Conservation (phyloP, 2,113 vertebrate genomes). For the Gulo gulo region DNA sequence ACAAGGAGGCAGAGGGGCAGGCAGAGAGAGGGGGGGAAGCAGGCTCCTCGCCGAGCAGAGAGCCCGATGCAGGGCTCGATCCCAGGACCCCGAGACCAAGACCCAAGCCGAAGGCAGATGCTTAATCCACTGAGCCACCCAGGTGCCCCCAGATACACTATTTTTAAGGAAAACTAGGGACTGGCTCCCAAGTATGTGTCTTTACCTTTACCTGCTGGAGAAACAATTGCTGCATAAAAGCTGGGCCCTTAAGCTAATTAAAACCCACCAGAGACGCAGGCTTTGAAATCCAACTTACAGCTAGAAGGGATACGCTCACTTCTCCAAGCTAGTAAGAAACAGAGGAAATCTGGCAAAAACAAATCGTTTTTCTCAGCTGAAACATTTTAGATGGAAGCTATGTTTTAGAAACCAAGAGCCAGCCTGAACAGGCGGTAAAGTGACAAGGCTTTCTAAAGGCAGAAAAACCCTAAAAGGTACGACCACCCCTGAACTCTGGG, state of each 20-base stretch:
- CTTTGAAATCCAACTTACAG: constrained; percentile 58
- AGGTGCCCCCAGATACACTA: not conserved
- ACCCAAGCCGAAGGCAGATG: no score
- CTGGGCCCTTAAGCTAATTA: constrained; percentile 41
- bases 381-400: constrained; percentile 43
- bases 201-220: not conserved
- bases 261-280: not conserved
- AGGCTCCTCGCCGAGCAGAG: no score
- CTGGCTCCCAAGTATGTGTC: not conserved
- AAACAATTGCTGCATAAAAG: constrained; percentile 32
- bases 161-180: not conserved
- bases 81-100: no score
- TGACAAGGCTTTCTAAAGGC: not conserved
- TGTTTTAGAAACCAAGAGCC: constrained; percentile 12
- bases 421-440: not conserved
- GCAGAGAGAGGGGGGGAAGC: no score
- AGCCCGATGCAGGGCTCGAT: no score
- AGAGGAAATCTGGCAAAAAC: constrained; percentile 46
- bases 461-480: constrained; percentile 4
- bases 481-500: not conserved
- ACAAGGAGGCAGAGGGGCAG: no score
- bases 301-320: not conserved
- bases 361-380: not conserved
- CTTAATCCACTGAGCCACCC: no score
- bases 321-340: constrained; percentile 29